Evolutionary conservation across 1,140 invertebrate genomes (phyloP).

Genomic region (Drusus annulatus): DNA sequence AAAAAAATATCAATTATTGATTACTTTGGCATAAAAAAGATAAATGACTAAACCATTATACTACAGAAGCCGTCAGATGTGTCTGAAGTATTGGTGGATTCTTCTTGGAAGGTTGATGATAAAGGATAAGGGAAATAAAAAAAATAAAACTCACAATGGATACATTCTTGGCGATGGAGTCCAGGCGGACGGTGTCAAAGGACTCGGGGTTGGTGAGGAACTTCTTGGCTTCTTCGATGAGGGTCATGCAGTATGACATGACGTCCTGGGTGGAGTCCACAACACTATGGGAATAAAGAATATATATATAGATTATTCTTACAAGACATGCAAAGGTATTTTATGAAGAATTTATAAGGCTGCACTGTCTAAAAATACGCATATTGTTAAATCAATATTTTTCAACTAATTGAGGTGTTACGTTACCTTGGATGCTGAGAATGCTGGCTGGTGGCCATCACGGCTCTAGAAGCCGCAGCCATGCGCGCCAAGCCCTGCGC

Average conservation of each 20-base stretch:
- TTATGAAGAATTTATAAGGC: no score
- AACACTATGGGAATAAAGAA: constrained; percentile 65
- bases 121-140: not conserved
- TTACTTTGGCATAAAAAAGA: no score
- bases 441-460: constrained; percentile 66
- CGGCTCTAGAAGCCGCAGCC: constrained; percentile 73
- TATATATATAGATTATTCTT: constrained; percentile 15
- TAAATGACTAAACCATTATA: no score
- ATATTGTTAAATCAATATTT: no score
- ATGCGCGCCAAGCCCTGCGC: constrained; percentile 84
- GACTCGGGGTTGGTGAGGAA: constrained; percentile 67
- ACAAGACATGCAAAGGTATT: not conserved
- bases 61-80: not conserved
- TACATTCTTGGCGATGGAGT: constrained; percentile 78
- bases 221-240: constrained; percentile 83
- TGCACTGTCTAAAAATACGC: no score
- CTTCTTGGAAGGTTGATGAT: no score
- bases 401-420: no score
- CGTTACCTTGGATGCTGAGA: not conserved
- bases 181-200: constrained; percentile 74
- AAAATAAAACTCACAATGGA: constrained; percentile 64
- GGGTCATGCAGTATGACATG: constrained; percentile 79
- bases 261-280: constrained; percentile 86
- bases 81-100: not conserved
- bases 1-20: constrained; percentile 46